Evolutionary conservation across 2,113 vertebrate species (phyloP).

Genomic region (Oryzias javanicus): DNA sequence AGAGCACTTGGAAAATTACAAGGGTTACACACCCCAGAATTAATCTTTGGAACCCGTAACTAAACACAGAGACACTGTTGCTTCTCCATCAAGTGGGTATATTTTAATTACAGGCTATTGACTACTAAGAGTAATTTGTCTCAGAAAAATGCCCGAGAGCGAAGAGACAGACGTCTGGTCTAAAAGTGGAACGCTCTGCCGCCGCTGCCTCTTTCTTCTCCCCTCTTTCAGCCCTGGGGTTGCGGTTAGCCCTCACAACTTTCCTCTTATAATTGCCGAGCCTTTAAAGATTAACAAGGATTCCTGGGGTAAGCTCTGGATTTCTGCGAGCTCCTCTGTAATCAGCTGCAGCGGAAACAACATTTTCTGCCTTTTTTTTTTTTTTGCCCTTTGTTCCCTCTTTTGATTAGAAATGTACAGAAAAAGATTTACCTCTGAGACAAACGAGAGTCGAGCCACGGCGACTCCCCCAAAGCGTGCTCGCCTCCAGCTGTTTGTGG

Average conservation of each 20-base stretch:
- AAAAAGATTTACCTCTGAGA: constrained; percentile 41
- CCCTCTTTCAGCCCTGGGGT: constrained; percentile 49
- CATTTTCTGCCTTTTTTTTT: neutral
- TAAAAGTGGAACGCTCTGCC: constrained; percentile 64
- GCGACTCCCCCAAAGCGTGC: constrained; percentile 22
- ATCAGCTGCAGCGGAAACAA: constrained; percentile 16
- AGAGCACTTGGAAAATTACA: constrained; percentile 68
- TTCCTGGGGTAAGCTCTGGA: constrained; percentile 38
- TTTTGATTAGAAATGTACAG: constrained; percentile 6
- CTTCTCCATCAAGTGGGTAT: constrained; percentile 69
- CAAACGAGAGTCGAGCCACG: constrained; percentile 52
- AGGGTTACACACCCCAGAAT: constrained; percentile 72
- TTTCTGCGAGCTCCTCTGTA: constrained; percentile 11
- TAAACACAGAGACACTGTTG: constrained; percentile 58
- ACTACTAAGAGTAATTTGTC: constrained; percentile 75
- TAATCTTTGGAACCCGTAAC: constrained; percentile 75
- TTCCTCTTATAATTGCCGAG: constrained; percentile 54
- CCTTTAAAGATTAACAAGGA: constrained; percentile 62
- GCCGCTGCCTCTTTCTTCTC: constrained; percentile 5
- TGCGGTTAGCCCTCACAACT: constrained; percentile 56
- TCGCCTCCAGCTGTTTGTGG: constrained; percentile 56
- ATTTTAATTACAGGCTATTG: constrained; percentile 80
- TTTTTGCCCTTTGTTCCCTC: neutral
- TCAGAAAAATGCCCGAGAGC: constrained; percentile 72
- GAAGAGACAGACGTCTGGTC: constrained; percentile 69